Evolutionary conservation across 2,888 invertebrate species (phyloP), one percentile per base, ranked within the genome.

Genomic region (Pyrochroa serraticornis): DNA sequence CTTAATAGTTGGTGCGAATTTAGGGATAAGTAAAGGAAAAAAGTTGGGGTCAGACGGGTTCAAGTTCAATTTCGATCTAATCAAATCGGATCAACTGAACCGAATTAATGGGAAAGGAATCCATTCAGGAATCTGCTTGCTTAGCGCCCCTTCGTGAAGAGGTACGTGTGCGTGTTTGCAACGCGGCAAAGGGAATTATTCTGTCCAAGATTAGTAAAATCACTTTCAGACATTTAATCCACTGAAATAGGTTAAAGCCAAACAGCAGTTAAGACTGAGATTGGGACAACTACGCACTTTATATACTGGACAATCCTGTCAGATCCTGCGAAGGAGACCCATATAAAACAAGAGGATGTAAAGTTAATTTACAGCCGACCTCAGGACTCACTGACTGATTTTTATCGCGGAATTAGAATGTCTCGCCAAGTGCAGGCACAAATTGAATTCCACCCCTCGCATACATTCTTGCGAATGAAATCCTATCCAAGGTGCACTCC

Each of bases 1-100:
- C 2, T 9, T 35, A 3, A 35, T 35, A 10, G 36, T n/a, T 10
- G 36, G 9, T 3, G 10, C 3, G 6, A 35, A 35, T 9, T 35
- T 35, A 3, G 3, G 6, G 36, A 10, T 10, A 10, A n/a, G 9
- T 10, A 39, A 12, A 39, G 39, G 2, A 10, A 13, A 39, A 12
- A 39, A 35, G n/a, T 12, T 1, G 9, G 30, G 49, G 49, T 43
- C 49, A 38, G 13, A 43, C 5, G 33, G 49, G 56, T 49, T 56
- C 56, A 56, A 56, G 50, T 56, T 56, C 49, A 56, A 56, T 56
- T 49, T 56, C 56, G 35, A 39, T 33, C 39, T 7, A 39, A 43
- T 36, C 43, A 47, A 47, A 49, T 33, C 22, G 49, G 42, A 39
- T 56, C 39, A 49, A 49, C 43, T 34, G 38, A 13, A n/a, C 2